These are phyloP conservation scores for Poeciliopsis paucimaculata DNA, from an alignment of 2,797 vertebrate genomes.

Conservation along the genomic window DNA sequence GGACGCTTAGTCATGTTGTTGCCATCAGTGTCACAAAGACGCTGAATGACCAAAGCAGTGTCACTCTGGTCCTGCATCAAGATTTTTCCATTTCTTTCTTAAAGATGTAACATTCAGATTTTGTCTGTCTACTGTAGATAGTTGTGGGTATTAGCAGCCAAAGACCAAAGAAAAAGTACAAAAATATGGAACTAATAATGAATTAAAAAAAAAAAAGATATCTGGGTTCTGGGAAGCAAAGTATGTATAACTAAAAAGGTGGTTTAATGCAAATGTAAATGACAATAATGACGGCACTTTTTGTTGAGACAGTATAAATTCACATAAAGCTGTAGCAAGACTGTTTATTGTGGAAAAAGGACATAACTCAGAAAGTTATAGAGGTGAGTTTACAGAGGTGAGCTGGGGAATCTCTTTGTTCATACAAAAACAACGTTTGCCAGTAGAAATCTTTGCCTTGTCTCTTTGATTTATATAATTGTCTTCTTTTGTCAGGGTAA, in stretches of 20 bases:
- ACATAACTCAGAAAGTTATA: slow-evolving; percentile 36
- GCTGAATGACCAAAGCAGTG: neutral
- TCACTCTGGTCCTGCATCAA: neutral
- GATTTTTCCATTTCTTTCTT: neutral
- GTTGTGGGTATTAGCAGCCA: neutral
- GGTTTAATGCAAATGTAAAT: neutral
- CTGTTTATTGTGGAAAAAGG: slow-evolving; percentile 16
- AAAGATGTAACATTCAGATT: neutral
- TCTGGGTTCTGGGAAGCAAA: neutral
- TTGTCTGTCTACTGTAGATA: neutral
- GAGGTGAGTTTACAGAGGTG: neutral
- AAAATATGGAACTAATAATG: neutral
- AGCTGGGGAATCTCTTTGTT: slow-evolving; percentile 30
- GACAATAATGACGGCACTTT: neutral
- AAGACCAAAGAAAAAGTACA: neutral
- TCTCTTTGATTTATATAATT: slow-evolving; percentile 13
- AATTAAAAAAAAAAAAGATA: neutral
- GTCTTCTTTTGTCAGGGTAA: slow-evolving; percentile 9
- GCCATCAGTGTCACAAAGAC: neutral
- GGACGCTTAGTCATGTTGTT: neutral
- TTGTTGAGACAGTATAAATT: neutral
- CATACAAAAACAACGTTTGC: slow-evolving; percentile 24
- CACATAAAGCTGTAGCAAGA: neutral
- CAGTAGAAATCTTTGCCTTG: neutral
- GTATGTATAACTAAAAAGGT: neutral